Percentiles rank a stretch among this genome's conserved stretches.
phyloP scores from a whole-genome alignment of 2,113 vertebrate species.

The Podarcis raffonei region DNA sequence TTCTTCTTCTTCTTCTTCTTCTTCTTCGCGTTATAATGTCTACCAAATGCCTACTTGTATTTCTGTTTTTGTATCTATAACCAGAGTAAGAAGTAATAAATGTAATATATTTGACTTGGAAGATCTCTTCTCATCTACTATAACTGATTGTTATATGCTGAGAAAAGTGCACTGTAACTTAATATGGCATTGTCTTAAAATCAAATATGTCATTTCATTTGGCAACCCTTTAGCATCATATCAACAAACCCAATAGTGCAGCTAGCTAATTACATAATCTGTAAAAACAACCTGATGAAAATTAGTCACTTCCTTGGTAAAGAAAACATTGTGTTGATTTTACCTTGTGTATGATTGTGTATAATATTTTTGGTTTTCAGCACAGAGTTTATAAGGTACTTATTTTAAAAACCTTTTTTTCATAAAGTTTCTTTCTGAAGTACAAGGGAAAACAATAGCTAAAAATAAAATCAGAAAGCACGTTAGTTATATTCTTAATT shows the following conservation, averaged over 20 bases:
- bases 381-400: background rate
- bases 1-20: accelerated
- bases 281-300: constrained; percentile 35
- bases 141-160: constrained; percentile 29
- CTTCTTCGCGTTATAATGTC: accelerated
- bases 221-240: constrained; percentile 28
- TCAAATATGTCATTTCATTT: constrained; percentile 57
- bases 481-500: constrained; percentile 81
- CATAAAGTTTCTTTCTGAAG: constrained; percentile 54
- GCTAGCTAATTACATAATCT: constrained; percentile 58
- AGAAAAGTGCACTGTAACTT: constrained; percentile 45
- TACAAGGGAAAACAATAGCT: constrained; percentile 36
- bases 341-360: background rate
- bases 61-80: background rate
- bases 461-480: constrained; percentile 70
- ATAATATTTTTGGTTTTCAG: background rate
- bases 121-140: constrained; percentile 37
- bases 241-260: constrained; percentile 46
- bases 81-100: constrained; percentile 31
- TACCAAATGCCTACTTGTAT: accelerated
- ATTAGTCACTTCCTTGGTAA: constrained; percentile 31
- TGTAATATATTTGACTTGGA: constrained; percentile 39
- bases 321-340: background rate
- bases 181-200: constrained; percentile 44
- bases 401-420: constrained; percentile 34